These are phyloP conservation scores for Paramuricea clavata DNA, from an alignment of 92 coral and sea anemone species.

Conservation along the genomic window DNA sequence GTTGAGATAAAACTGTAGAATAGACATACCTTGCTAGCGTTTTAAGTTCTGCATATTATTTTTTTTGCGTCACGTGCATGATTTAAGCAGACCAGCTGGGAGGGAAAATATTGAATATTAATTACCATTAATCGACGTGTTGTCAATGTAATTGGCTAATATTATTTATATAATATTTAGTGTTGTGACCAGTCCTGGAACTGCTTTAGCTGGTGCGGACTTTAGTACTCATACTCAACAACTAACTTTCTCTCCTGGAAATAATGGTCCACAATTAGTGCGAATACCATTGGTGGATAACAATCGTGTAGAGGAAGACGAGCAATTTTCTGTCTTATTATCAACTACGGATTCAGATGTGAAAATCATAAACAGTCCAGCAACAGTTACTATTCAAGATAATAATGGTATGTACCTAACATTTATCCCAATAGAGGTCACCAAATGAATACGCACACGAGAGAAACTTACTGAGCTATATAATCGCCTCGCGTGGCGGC, in stretches of 20 bases:
- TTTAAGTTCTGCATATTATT: no score
- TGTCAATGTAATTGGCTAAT: no score
- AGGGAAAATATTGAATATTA: no score
- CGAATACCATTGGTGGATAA: slow-evolving; percentile 3
- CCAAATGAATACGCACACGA: no score
- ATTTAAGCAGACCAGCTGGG: no score
- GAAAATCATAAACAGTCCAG: slow-evolving; percentile 19
- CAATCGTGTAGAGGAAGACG: background rate
- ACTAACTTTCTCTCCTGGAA: slow-evolving; percentile 10
- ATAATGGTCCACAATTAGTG: background rate
- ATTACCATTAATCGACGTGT: no score
- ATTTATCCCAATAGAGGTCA: background rate
- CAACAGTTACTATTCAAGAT: slow-evolving; percentile 21
- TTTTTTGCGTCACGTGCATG: no score
- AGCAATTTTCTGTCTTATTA: slow-evolving; percentile 4
- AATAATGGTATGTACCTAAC: slow-evolving; percentile 20
- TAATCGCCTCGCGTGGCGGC: no score
- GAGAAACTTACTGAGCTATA: no score
- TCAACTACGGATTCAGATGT: slow-evolving; percentile 35
- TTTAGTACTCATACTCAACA: background rate
- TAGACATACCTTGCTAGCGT: no score
- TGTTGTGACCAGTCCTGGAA: background rate
- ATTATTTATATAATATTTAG: background rate
- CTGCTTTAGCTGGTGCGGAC: background rate
- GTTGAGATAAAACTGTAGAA: no score